Percentiles rank a stretch among this genome's conserved stretches.
phyloP scores from a whole-genome alignment of 1,140 invertebrate species.

The Stegodyphus dumicola region DNA sequence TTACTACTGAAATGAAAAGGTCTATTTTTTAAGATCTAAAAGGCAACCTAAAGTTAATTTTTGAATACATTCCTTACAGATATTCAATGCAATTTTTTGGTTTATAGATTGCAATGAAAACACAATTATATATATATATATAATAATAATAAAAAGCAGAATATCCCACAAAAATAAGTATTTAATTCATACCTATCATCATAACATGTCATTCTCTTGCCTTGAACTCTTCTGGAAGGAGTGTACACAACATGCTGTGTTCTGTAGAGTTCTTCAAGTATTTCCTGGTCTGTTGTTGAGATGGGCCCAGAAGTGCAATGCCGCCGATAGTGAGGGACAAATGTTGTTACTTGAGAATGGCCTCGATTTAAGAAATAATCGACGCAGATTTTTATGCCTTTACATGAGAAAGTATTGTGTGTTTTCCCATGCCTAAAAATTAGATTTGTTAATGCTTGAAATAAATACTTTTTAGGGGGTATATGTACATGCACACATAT shows the following conservation, averaged over 20 bases:
- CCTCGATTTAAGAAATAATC: slow-evolving; percentile 57
- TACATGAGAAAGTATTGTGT: slow-evolving; percentile 66
- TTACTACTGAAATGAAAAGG: too few relatives aligned
- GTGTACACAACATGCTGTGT: slow-evolving; percentile 47
- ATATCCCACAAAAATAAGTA: not conserved
- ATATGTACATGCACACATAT: too few relatives aligned
- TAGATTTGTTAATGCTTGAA: too few relatives aligned
- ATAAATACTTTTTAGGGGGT: too few relatives aligned
- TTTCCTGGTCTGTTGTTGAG: slow-evolving; percentile 34
- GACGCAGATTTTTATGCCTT: slow-evolving; percentile 66
- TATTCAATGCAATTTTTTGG: too few relatives aligned
- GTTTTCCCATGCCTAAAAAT: slow-evolving; percentile 67
- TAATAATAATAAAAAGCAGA: too few relatives aligned
- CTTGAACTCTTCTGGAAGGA: slow-evolving; percentile 50
- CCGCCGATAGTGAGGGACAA: slow-evolving; percentile 37
- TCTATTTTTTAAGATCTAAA: too few relatives aligned
- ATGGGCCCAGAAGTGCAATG: not conserved
- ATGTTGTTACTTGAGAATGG: slow-evolving; percentile 35
- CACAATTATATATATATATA: too few relatives aligned
- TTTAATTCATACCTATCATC: slow-evolving; percentile 58
- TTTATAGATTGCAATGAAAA: too few relatives aligned
- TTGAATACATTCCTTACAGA: too few relatives aligned
- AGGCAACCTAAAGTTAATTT: too few relatives aligned
- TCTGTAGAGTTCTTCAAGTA: slow-evolving; percentile 21
- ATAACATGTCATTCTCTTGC: slow-evolving; percentile 41